Base-by-base conservation (phyloP, 2,113 vertebrate genomes). In the Gambusia affinis region DNA sequence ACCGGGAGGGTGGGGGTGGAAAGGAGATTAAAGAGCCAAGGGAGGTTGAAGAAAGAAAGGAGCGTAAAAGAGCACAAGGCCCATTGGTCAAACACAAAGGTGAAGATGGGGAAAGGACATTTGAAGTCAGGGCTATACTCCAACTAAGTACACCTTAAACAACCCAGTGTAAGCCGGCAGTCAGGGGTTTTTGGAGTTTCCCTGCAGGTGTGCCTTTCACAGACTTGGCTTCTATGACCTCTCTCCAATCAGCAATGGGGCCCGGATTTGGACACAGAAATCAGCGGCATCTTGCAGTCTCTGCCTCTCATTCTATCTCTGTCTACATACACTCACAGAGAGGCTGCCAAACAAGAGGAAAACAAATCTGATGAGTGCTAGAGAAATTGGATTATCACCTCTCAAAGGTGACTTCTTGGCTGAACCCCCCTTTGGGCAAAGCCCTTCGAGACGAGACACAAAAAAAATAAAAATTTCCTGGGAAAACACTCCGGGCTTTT, bases 331-430 rank as follows among this genome's bases (percentile, higher is more conserved):
- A 33, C 73, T 75, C 78, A 72, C 47, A 35, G n/a, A 37, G 30
- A 64, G 4, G 29, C 65, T 24, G 81, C 79, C 87, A 84, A 86
- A 89, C 79, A 67, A 84, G 85, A 81, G 87, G 88, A 90, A 92
- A 93, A 93, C 89, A 92, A 92, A 91, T 91, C 90, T 89, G 90
- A 76, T 84, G 83, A 90, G 88, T 87, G 93, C 93, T 89, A 80
- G 88, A 86, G 89, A 89, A 92, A 94, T 94, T 92, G 92, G 94
- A 95, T 95, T 95, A 95, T 94, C 93, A 91, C 92, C 91, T 93
- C 92, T 94, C 91, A 92, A 90, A 87, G 90, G 90, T 89, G 93
- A 93, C 93, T 93, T 90, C 90, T 92, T 87, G 92, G 88, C 91
- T 93, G 93, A 57, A 94, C 92, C 90, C 89, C 92, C 7, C 94